Base-by-base conservation (phyloP, 1,140 invertebrate genomes). In the Drosophila truncata region DNA sequence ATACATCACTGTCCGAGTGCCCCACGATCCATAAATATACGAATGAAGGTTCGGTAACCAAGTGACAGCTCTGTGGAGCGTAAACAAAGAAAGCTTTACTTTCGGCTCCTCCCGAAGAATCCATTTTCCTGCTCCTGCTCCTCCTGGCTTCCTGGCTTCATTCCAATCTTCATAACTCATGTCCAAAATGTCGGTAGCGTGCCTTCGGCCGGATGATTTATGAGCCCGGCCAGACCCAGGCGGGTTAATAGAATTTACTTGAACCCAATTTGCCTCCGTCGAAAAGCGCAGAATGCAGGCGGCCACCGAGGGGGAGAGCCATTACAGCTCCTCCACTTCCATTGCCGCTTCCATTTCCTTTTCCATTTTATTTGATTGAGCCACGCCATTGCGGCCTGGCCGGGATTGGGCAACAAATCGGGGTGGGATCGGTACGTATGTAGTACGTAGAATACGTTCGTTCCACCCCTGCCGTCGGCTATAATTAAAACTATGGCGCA, bases 161-260 rank as follows among this genome's bases (percentile, higher is more conserved):
- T 67, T 67, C 31, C 52, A 54, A 54, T 54, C 52, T 61, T 69
- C 67, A 74, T 82, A 83, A 83, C 69, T 82, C 58, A 73, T 63
- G 54, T 66, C 61, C 37, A 29, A 80, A 44, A 70, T 76, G 44
- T 76, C 58, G 58, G 73, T 86, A 67, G 84, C 80, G 74, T 78
- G 82, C 54, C 49, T 47, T 72, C 14, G 66, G 23, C 20, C 46
- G 41, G 33, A 88, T 82, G 75, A 92, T 91, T 88, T 84, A 91
- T 91, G 71, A 66, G 50, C 65, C 29, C 58, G 47, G 63, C 39
- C 29, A 31, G 50, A 46, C 18, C 31, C 29, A 29, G 54, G 55
- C 67, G 85, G 85, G 90, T 91, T 92, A 92, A 87, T 80, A 92
- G 86, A 87, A 85, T 92, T 91, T 74, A 64, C 70, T 85, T 85